Percentiles rank a stretch among this genome's conserved stretches.
These are phyloP conservation scores for Hystrix cristata DNA, from an alignment of 2,113 vertebrate species.

Conservation along the genomic window DNA sequence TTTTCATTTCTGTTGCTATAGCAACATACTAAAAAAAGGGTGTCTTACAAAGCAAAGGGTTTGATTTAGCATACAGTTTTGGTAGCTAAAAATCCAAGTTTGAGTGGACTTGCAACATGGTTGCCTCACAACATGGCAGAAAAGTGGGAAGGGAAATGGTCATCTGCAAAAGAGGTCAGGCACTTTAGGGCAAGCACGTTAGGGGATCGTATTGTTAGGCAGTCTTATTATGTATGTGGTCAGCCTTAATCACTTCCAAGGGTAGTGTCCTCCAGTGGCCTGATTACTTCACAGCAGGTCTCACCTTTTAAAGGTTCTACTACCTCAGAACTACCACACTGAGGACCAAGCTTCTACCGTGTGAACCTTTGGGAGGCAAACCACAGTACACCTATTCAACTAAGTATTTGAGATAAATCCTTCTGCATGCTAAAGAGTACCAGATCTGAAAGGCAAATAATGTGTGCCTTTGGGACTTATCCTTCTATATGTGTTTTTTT, in stretches of 20 bases:
- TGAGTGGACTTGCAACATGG: not conserved
- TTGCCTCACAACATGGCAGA: not conserved
- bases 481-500: not conserved
- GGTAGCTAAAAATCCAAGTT: not conserved
- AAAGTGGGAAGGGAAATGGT: not conserved
- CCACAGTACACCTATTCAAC: not conserved
- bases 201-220: not conserved
- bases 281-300: not conserved
- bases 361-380: not conserved
- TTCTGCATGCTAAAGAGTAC: not conserved
- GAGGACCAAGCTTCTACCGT: not conserved
- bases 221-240: not conserved
- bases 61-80: not conserved
- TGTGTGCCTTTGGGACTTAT: not conserved
- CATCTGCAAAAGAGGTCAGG: too few species aligned
- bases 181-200: too few species aligned
- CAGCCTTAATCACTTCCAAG: not conserved
- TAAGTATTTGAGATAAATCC: not conserved
- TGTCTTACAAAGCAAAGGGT: not conserved
- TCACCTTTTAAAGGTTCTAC: not conserved
- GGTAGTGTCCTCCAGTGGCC: not conserved
- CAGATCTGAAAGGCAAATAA: not conserved
- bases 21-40: not conserved
- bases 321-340: not conserved
- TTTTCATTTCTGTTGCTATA: not conserved